Base-by-base conservation (phyloP, 1,140 invertebrate genomes). In the Anastrepha obliqua region DNA sequence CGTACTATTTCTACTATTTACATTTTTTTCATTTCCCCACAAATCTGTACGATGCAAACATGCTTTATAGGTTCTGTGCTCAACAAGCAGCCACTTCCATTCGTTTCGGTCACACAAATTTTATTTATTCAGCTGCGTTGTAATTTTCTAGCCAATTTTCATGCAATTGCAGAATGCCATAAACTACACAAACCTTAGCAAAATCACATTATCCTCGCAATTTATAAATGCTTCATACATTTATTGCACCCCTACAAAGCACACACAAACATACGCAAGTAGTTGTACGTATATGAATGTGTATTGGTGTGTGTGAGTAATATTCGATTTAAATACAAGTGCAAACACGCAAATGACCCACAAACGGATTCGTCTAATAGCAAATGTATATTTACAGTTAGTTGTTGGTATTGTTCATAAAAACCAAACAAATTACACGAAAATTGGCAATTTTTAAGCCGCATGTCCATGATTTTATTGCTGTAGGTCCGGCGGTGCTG, bases 391-490 rank as follows among this genome's bases (percentile, higher is more conserved):
- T 51, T 51, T 51, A 8, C 39, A 0, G 17, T 47, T 42, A 44
- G 70, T 74, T 74, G 70, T 74, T 74, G 74, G 17, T 17, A 81
- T 55, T 81, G 47, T 81, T 81, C 55, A 81, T n/a, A 81, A 58
- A 81, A 29, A 81, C 47, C 44, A 8, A 20, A 17, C 17, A 81
- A 81, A 81, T 6, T 81, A 81, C 74, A 81, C 29, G 74, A 81
- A 81, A 81, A 81, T 55, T 81, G 74, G n/a, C 74, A 81, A 81
- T 81, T 81, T 55, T 81, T 81, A 81, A 51, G 74, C 74, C 74
- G 55, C 74, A 81, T 55, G n/a, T 51, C 74, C 74, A 81, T 81
- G 74, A 81, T 81, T 81, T 81, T 55, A 81, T 81, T 81, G 74
- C 74, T 81, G n/a, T n/a, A 9, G 74, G n/a, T 42, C 20, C n/a